Conservation (phyloP, 2,797 vertebrate genomes). For the Phoeniculus purpureus region DNA sequence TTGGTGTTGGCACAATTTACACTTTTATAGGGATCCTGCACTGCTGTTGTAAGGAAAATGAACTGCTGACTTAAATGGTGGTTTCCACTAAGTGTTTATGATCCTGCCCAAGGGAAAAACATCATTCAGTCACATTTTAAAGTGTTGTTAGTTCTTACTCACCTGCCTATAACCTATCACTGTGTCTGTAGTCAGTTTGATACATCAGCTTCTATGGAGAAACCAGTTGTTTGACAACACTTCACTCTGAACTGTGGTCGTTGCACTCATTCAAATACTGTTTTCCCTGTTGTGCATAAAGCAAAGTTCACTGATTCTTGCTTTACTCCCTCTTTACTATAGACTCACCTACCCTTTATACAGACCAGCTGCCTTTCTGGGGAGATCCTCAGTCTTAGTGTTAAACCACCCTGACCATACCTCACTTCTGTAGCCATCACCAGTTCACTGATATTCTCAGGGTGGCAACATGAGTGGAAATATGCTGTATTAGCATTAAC, state of each 20-base stretch:
- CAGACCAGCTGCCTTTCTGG: not conserved
- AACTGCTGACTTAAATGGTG: not conserved
- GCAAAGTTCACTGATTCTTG: not conserved
- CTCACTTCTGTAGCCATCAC: not conserved
- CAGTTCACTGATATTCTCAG: not conserved
- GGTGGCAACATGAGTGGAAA: not conserved
- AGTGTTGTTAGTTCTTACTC: not conserved
- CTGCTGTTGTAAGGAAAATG: not conserved
- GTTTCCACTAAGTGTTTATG: not conserved
- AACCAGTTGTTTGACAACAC: not conserved
- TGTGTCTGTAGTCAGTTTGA: not conserved
- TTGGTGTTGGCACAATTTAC: not conserved
- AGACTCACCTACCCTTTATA: not conserved
- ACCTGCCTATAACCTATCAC: not conserved
- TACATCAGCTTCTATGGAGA: not conserved
- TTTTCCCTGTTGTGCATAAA: not conserved
- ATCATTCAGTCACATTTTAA: not conserved
- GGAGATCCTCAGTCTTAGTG: not conserved
- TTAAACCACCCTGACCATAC: not conserved
- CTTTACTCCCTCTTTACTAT: not conserved
- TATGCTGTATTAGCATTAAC: accelerated
- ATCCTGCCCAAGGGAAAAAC: not conserved
- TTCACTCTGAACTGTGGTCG: not conserved
- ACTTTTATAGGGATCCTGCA: not conserved
- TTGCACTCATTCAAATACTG: not conserved